Evolutionary conservation across 2,888 invertebrate species (phyloP), one percentile per base, ranked within the genome.

Genomic region (Autographa gamma): DNA sequence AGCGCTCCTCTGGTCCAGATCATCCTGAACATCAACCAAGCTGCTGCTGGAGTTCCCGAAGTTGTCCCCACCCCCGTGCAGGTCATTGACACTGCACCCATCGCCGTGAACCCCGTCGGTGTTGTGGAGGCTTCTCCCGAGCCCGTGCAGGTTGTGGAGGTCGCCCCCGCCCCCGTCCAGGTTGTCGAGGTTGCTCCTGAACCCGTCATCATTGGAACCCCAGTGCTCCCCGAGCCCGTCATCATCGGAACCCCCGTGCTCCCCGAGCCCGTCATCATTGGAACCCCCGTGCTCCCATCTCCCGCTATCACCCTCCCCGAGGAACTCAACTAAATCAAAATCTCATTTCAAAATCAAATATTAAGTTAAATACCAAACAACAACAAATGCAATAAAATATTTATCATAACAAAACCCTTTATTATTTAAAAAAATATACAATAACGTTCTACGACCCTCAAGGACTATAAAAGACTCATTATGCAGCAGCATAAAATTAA

Each of bases 1-100:
- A 52, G 62, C 59, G 25, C 79, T 77, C 82, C 86, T 61, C 82
- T 88, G 38, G 83, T 86, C 54, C 86, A 86, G 73, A 86, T 88
- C 77, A 86, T 86, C 69, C 38, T 88, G 69, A 88, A 87, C 81
- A 77, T 87, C 71, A 82, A 81, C 75, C 78, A 82, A 34, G 75
- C 73, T 9, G 79, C 84, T 1, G 74, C 66, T 43, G 25, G 71
- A 25, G 2, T 41, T 64, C 78, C 74, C 0, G 69, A 52, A 48
- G 0, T 38, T 48, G 60, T 48, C 25, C 54, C 69, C 38, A 52
- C 43, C 2, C 73, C 77, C 56, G 56, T 80, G 25, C 66, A 73
- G 31, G 73, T 84, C 34, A 80, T 73, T 31, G 80, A 65, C 9
- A 1, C 0, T 32, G 34, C 48, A 6, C 41, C 54, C 32, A 54